Conservation (phyloP, 2,888 invertebrate species). For the Lobophora halterata region DNA sequence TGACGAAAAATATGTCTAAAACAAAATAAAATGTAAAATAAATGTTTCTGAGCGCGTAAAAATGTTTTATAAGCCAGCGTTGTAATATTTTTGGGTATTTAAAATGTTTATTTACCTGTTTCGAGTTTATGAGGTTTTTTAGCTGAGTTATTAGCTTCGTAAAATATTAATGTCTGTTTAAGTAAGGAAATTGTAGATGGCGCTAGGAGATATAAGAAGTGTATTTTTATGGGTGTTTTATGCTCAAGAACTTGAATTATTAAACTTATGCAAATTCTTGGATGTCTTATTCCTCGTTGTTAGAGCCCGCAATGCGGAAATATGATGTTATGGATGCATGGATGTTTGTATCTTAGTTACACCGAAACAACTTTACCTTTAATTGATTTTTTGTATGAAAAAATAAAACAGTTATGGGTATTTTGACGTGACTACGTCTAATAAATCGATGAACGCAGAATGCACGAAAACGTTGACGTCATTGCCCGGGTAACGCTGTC, state of each 20-base stretch:
- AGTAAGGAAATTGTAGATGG: not conserved
- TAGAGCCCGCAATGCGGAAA: no score
- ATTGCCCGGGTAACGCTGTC: no score
- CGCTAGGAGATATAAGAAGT: no score
- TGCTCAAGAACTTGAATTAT: conserved; percentile 6
- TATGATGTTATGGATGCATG: no score
- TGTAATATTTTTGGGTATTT: conserved; percentile 16
- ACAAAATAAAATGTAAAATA: conserved; percentile 16
- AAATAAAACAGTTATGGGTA: no score
- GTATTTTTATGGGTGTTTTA: no score
- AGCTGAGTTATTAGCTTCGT: conserved; percentile 15
- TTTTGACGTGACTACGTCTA: no score
- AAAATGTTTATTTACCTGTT: conserved; percentile 12
- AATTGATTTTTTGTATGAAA: no score
- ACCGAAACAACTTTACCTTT: no score
- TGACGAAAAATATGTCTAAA: conserved; percentile 5
- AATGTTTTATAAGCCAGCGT: conserved; percentile 13
- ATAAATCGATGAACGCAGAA: no score
- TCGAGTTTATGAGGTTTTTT: conserved; percentile 10
- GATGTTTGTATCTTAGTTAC: no score
- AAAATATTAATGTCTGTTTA: conserved; percentile 9
- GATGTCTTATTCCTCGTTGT: conserved; percentile 2
- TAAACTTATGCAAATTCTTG: not conserved
- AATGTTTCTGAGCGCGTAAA: conserved; percentile 10
- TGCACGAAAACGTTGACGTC: no score